A percentile compares a stretch with the other conserved stretches of the same genome.
Evolutionary conservation across 2,888 invertebrate species (phyloP).

Genomic region (Tachina lurida): DNA sequence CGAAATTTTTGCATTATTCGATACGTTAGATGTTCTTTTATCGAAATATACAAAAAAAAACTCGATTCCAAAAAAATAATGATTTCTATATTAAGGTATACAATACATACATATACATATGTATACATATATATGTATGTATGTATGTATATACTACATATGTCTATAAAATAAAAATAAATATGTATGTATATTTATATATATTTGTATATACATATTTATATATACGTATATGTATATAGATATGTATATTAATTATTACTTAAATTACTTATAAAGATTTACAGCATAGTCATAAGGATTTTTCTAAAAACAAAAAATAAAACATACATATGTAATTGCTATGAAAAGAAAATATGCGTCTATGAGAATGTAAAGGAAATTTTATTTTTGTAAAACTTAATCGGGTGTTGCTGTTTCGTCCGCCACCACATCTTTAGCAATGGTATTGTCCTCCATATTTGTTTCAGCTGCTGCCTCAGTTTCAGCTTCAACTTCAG

Average conservation of each 20-base stretch:
- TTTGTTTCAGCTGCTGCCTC: slow-evolving; percentile 14
- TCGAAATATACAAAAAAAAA: too few species aligned
- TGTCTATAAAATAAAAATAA: too few species aligned
- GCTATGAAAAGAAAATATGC: slow-evolving; percentile 7
- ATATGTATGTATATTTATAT: too few species aligned
- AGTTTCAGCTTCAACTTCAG: slow-evolving; percentile 55
- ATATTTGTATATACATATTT: too few species aligned
- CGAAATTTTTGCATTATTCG: too few species aligned
- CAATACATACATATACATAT: too few species aligned
- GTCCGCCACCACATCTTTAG: neutral
- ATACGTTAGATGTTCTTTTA: too few species aligned
- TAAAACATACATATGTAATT: neutral
- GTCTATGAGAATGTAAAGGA: neutral
- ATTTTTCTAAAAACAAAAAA: slow-evolving; percentile 33
- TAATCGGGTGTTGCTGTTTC: neutral
- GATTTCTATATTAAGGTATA: too few species aligned
- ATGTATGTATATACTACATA: too few species aligned
- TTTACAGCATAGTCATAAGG: slow-evolving; percentile 30
- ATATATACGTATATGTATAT: too few species aligned
- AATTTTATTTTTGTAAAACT: neutral
- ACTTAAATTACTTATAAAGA: slow-evolving; percentile 36
- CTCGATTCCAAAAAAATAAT: too few species aligned
- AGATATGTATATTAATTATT: neutral
- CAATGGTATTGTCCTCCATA: neutral
- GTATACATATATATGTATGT: too few species aligned